Evolutionary conservation across 2,113 vertebrate species (phyloP).

Genomic region (Caloenas nicobarica): DNA sequence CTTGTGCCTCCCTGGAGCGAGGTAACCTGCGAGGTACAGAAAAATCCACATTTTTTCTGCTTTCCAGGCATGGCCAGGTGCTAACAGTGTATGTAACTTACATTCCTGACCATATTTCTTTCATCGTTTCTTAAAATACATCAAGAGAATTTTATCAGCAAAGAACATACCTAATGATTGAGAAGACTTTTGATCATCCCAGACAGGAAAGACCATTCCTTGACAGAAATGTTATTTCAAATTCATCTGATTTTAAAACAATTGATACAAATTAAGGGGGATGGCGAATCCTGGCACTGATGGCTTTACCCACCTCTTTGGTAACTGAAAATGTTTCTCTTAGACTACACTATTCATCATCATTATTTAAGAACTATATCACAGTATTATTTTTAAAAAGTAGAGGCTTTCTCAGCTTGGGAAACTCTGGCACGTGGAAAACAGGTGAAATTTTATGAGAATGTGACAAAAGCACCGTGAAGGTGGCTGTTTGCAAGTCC

Average conservation of each 20-base stretch:
- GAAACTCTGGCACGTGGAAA: background rate
- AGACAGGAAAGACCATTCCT: background rate
- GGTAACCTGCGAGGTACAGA: fast-evolving
- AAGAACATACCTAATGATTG: background rate
- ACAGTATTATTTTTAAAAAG: background rate
- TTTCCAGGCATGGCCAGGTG: background rate
- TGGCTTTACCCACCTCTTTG: background rate
- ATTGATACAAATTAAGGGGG: background rate
- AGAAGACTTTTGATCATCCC: background rate
- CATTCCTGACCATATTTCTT: background rate
- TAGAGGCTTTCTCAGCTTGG: background rate
- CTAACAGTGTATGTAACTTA: fast-evolving
- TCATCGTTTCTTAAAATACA: background rate
- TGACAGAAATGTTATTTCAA: background rate
- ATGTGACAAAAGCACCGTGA: fast-evolving
- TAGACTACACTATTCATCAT: background rate
- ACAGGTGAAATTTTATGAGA: background rate
- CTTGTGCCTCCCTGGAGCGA: fast-evolving
- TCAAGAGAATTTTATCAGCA: background rate
- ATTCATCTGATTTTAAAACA: background rate
- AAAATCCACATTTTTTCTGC: background rate
- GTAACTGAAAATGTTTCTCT: background rate
- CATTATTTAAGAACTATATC: background rate
- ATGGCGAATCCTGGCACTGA: background rate
- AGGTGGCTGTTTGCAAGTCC: background rate